phyloP scores from a whole-genome alignment of 2,113 vertebrate genomes.

The Saguinus midas region DNA sequence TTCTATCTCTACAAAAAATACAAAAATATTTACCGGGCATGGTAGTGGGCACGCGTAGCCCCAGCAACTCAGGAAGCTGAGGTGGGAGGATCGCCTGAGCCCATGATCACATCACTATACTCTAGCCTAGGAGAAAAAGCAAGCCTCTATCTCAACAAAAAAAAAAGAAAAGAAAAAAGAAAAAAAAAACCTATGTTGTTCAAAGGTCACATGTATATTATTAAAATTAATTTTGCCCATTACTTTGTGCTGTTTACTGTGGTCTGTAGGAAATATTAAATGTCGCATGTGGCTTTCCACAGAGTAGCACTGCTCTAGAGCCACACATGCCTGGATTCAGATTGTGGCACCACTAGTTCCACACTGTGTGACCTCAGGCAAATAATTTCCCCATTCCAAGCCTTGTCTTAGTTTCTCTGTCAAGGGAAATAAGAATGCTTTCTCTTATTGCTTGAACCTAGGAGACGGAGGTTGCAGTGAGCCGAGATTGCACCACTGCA shows the following conservation, averaged over 20 bases:
- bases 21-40: no score
- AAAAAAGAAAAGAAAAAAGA: no score
- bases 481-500: rapidly evolving
- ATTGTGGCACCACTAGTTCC: background rate
- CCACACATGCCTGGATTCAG: background rate
- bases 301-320: background rate
- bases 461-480: no score
- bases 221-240: background rate
- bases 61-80: no score
- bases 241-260: background rate
- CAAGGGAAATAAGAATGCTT: background rate
- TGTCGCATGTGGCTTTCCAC: rapidly evolving
- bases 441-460: background rate
- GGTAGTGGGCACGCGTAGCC: no score
- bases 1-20: no score
- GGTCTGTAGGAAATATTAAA: background rate
- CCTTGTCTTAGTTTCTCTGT: background rate
- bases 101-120: no score
- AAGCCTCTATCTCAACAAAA: no score
- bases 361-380: background rate
- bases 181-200: no score
- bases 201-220: no score
- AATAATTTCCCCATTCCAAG: background rate
- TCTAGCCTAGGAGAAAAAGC: no score
- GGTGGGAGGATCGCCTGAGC: no score